A percentile compares a stretch with the other conserved stretches of the same genome.
phyloP scores from a whole-genome alignment of 1,140 invertebrate genomes.

The Drosophila carrolli region DNA sequence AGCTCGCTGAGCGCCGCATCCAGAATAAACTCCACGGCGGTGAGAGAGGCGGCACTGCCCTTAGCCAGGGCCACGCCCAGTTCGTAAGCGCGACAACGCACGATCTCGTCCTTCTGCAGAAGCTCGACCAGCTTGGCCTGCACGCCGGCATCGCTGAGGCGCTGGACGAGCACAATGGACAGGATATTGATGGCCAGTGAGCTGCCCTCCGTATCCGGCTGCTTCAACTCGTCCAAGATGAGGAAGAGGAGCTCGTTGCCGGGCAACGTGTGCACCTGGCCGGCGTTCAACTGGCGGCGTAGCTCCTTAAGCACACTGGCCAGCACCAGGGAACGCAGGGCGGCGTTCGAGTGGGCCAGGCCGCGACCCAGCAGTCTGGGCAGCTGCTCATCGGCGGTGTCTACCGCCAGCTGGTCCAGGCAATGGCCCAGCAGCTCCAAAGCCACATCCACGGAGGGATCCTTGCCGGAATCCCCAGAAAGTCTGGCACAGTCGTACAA shows the following conservation, averaged over 20 bases:
- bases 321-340: constrained; percentile 86
- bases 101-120: constrained; percentile 48
- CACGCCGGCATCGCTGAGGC: constrained; percentile 67
- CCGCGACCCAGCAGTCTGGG: constrained; percentile 85
- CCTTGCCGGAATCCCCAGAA: constrained; percentile 29
- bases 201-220: constrained; percentile 43
- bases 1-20: constrained; percentile 88
- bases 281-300: constrained; percentile 7
- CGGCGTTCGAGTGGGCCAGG: constrained; percentile 85
- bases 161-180: constrained; percentile 64
- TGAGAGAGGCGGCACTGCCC: constrained; percentile 86
- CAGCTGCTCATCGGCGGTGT: constrained; percentile 85
- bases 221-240: constrained; percentile 62
- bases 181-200: constrained; percentile 57
- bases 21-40: constrained; percentile 88
- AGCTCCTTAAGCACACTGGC: constrained; percentile 83
- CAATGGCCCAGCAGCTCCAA: constrained; percentile 87
- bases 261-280: constrained; percentile 17
- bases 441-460: constrained; percentile 84
- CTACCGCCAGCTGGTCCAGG: constrained; percentile 86
- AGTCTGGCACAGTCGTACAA: constrained; percentile 83
- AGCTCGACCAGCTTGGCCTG: constrained; percentile 52
- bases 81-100: constrained; percentile 86
- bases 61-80: constrained; percentile 88
- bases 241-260: constrained; percentile 43